Conservation (phyloP, 2,113 vertebrate genomes). For the Spea bombifrons region DNA sequence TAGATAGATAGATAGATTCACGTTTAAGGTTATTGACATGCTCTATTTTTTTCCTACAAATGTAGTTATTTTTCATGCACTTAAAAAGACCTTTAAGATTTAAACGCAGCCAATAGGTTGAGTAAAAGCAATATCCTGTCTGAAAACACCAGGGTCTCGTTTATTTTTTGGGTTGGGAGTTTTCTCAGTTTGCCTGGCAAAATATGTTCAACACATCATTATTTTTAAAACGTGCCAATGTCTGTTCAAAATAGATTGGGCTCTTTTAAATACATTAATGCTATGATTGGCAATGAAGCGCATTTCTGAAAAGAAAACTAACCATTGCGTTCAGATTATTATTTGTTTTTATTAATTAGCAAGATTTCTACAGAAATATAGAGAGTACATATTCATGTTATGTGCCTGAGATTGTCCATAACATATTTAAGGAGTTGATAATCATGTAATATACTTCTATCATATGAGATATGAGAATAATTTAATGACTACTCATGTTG, state of each 20-base stretch:
- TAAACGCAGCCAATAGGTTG: not conserved
- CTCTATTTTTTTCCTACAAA: not conserved
- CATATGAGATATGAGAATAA: no score
- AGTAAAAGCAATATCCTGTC: not conserved
- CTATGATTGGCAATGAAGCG: not conserved
- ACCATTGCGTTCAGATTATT: no score
- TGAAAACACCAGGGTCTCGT: not conserved
- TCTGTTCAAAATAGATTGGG: not conserved
- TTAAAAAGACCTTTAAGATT: not conserved
- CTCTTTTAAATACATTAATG: not conserved
- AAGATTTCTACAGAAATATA: no score
- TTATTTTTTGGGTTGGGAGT: not conserved
- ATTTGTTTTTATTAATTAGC: no score
- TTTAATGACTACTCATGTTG: no score
- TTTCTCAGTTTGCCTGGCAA: not conserved
- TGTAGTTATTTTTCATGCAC: not conserved
- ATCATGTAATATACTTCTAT: no score
- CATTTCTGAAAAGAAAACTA: not conserved
- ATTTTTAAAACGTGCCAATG: not conserved
- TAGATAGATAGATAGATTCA: no score
- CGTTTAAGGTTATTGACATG: no score
- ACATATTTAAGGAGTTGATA: no score
- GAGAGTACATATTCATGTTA: no score
- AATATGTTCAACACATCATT: not conserved
- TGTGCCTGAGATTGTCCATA: no score